Evolutionary conservation across 2,797 vertebrate species (phyloP), one percentile per base, ranked within the genome.

Genomic region (Syndactyla subalaris): DNA sequence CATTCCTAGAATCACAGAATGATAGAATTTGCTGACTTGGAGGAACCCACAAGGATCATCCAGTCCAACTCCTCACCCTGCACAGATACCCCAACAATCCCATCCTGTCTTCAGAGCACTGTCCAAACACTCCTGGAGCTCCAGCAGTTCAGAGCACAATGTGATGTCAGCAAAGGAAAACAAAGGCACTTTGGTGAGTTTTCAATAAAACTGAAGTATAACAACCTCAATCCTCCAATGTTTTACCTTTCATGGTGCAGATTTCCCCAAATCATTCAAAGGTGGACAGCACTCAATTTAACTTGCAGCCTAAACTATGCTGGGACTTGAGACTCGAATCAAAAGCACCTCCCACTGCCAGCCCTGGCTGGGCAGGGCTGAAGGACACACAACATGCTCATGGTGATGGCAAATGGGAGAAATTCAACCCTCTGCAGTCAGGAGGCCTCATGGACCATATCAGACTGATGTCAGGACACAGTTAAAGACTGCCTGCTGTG

Each of bases 211-310:
- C 24, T 41, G 2, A 54, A 71, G 32, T 34, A 34, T 16, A 90
- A 75, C 1, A 0, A 49, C 51, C 41, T 55, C 63, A n/a, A 1
- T 6, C 18, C 19, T 48, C 52, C 43, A 36, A 1, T 29, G 21
- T 43, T 73, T 85, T 57, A 52, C 32, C 21, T 85, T 62, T 29
- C 41, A 15, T 8, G 36, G 54, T 5, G 24, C 0, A 55, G n/a
- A 57, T 38, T 36, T 36, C 74, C n/a, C 57, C 17, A 91, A 34
- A 55, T 43, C 32, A 49, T 45, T 76, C 12, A 34, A 52, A 41
- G 23, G 14, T 5, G 61, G 22, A 34, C 32, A 61, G 16, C 3
- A 2, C 11, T 29, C 39, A 32, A 6, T 16, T 27, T 20, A 80
- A 59, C 29, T 22, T 3, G 1, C 43, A 65, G 66, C 26, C 43